Base-by-base conservation (phyloP, 1,140 invertebrate genomes). In the Sesamia nonagrioides region DNA sequence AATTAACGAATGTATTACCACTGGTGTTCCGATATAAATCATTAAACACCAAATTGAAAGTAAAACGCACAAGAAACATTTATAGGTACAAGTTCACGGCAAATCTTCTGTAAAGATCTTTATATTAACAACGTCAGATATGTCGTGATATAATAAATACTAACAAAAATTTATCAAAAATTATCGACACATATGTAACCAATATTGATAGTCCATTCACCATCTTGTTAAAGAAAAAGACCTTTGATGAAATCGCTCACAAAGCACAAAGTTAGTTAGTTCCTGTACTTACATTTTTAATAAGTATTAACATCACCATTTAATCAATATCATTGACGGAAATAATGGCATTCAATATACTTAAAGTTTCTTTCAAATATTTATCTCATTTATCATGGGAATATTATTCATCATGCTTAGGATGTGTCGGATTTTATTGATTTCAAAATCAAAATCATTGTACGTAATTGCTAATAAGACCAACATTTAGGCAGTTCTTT, bases 1-100 rank as follows among this genome's bases (percentile, higher is more conserved):
- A 66, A 68, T 58, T 79, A 75, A 68, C 78, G 37, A 63, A 50
- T 45, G 56, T 56, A 79, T 68, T 77, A 77, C 74, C 42, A 73
- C 40, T 52, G 72, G 63, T 69, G 76, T 78, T 78, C 66, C 52
- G 76, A 78, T 78, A 71, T 68, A 71, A 78, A 78, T 68, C 76
- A 78, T 78, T 56, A 56, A 69, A 69, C 37, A 35, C 52, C 37
- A 73, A 73, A 73, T 73, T 73, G 71, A 73, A 73, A 73, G 54
- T 73, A 58, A 58, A 56, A 58, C 71, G 50, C 58, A 18, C 37
- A 73, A 73, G 50, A 58, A 73, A 56, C 50, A 73, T 35, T 71
- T 71, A 48, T 71, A 52, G n/a, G 48, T 71, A 52, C 68, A 71
- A 52, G 68, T 35, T 54, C 1, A 40, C 61, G 33, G 15, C 33